Percentiles rank a stretch among this genome's conserved stretches.
phyloP scores from a whole-genome alignment of 2,888 invertebrate genomes.

The Gibbula magus region DNA sequence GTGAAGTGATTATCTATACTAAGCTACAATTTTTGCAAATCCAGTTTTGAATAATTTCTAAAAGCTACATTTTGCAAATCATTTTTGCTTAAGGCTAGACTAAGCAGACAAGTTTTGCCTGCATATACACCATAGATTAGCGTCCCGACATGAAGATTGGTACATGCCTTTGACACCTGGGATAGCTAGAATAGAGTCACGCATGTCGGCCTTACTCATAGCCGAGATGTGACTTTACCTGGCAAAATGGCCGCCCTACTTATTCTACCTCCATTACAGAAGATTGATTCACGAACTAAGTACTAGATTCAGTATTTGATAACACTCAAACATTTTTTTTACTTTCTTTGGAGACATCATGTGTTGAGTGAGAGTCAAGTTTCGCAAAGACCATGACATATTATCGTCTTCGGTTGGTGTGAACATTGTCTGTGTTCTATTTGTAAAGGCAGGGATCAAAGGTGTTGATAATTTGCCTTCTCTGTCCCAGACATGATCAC shows the following conservation, averaged over 20 bases:
- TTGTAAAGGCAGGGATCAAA: not conserved
- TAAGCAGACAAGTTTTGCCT: no score
- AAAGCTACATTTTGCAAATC: no score
- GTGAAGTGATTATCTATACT: no score
- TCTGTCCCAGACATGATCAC: not conserved
- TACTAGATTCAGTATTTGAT: conserved; percentile 14
- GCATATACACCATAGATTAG: no score
- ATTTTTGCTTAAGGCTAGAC: no score
- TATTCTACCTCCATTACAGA: not conserved
- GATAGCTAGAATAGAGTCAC: not conserved
- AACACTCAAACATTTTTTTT: conserved; percentile 12
- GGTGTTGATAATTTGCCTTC: not conserved
- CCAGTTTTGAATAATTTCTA: no score
- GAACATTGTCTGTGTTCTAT: not conserved
- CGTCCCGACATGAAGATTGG: no score
- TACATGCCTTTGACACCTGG: not conserved
- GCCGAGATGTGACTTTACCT: not conserved
- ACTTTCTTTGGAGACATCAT: not conserved
- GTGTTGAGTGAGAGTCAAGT: not conserved
- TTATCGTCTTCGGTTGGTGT: not conserved
- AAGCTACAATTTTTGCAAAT: no score
- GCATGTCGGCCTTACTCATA: not conserved
- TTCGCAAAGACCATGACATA: not conserved
- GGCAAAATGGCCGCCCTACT: not conserved
- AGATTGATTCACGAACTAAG: conserved; percentile 12